phyloP scores from a whole-genome alignment of 2,888 invertebrate genomes.

The Leucophenga montana region DNA sequence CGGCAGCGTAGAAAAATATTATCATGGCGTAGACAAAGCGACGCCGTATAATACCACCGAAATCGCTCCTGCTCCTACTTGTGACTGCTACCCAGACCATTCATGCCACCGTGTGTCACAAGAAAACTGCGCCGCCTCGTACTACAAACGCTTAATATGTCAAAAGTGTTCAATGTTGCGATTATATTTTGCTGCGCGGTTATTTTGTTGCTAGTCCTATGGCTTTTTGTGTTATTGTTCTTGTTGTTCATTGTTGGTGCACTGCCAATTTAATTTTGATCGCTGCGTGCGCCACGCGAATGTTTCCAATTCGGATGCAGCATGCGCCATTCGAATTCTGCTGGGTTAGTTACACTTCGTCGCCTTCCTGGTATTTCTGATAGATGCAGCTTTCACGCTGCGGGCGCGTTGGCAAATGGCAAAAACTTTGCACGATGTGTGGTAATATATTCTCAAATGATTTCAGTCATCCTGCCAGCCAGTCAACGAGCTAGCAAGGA shows the following conservation, averaged over 20 bases:
- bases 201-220: background rate
- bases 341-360: slow-evolving; percentile 64
- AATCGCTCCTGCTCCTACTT: background rate
- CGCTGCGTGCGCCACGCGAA: slow-evolving; percentile 60
- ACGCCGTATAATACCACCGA: slow-evolving; percentile 47
- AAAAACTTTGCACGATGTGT: slow-evolving; percentile 50
- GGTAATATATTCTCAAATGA: slow-evolving; percentile 46
- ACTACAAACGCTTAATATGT: slow-evolving; percentile 49
- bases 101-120: background rate
- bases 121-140: background rate
- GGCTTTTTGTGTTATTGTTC: slow-evolving; percentile 26
- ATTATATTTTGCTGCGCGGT: slow-evolving; percentile 14
- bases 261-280: slow-evolving; percentile 70
- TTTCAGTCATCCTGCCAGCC: background rate
- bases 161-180: slow-evolving; percentile 65
- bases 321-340: slow-evolving; percentile 32
- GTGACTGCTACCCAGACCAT: background rate
- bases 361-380: slow-evolving; percentile 53
- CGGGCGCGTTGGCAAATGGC: slow-evolving; percentile 24
- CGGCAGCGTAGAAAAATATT: slow-evolving; percentile 53
- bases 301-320: slow-evolving; percentile 32
- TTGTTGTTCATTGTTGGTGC: slow-evolving; percentile 56
- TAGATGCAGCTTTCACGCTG: slow-evolving; percentile 56
- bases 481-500: slow-evolving; percentile 53
- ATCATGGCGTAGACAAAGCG: slow-evolving; percentile 62